Evolutionary conservation across 2,888 invertebrate genomes (phyloP).

Genomic region (Deilephila porcellus): DNA sequence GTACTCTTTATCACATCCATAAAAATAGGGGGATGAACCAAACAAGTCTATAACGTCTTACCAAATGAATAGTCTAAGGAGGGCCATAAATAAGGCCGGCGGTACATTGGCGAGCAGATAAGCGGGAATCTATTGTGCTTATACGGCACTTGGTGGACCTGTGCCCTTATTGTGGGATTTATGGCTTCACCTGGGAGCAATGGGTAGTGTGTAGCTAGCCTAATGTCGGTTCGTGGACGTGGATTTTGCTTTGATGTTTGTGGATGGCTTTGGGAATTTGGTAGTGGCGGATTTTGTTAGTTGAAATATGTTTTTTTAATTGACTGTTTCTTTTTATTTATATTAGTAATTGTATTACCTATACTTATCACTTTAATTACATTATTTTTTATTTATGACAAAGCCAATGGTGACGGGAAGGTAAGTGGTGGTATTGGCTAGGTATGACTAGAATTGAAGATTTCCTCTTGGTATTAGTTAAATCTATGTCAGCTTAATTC

Average conservation of each 20-base stretch:
- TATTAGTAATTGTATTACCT: too few relatives aligned
- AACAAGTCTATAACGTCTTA: conserved; percentile 69
- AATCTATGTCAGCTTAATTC: too few relatives aligned
- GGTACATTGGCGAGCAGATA: conserved; percentile 70
- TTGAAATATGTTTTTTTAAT: not conserved
- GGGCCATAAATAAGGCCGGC: conserved; percentile 68
- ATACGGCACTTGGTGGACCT: conserved; percentile 70
- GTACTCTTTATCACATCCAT: conserved; percentile 57
- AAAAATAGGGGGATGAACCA: conserved; percentile 62
- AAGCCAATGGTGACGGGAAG: too few relatives aligned
- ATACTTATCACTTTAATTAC: too few relatives aligned
- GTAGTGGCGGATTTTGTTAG: not conserved
- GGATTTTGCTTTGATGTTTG: not conserved
- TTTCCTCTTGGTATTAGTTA: too few relatives aligned
- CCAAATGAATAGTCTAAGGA: conserved; percentile 71
- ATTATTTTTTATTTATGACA: too few relatives aligned
- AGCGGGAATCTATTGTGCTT: conserved; percentile 77
- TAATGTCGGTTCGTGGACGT: not conserved
- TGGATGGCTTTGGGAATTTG: not conserved
- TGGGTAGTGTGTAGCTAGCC: conserved; percentile 12
- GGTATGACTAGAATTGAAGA: too few relatives aligned
- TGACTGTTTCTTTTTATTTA: too few relatives aligned
- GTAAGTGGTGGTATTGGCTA: too few relatives aligned
- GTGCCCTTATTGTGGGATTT: conserved; percentile 64
- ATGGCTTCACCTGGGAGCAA: conserved; percentile 62